Evolutionary conservation across 2,888 invertebrate genomes (phyloP).

Genomic region (Calephelis perditalis): DNA sequence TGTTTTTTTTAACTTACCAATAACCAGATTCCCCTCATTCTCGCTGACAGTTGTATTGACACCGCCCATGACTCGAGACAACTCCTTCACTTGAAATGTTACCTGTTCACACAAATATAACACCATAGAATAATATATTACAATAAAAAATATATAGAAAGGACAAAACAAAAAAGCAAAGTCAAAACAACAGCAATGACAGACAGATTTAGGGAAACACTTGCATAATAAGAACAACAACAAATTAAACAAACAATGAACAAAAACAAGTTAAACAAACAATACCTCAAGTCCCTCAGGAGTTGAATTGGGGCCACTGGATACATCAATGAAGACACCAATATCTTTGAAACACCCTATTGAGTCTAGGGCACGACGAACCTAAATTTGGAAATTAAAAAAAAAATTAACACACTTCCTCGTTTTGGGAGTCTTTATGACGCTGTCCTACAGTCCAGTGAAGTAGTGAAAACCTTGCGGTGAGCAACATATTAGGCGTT

Average conservation of each 20-base stretch:
- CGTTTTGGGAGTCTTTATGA: too few species aligned
- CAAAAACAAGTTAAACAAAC: not conserved
- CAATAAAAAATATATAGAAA: too few species aligned
- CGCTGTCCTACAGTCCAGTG: too few species aligned
- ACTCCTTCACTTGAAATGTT: constrained; percentile 91
- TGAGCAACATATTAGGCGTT: too few species aligned
- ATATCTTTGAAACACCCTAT: constrained; percentile 94
- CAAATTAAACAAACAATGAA: too few species aligned
- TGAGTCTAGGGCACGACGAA: constrained; percentile 85
- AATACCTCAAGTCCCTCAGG: constrained; percentile 87
- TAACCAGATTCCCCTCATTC: constrained; percentile 91
- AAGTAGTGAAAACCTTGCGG: too few species aligned
- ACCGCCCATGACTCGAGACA: constrained; percentile 89
- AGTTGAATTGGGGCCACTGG: constrained; percentile 85
- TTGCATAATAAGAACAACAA: too few species aligned
- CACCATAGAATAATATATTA: too few species aligned
- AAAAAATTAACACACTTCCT: not conserved
- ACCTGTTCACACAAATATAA: constrained; percentile 72
- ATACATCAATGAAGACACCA: constrained; percentile 91
- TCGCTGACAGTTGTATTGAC: constrained; percentile 93
- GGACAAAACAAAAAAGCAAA: too few species aligned
- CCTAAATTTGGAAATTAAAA: constrained; percentile 58
- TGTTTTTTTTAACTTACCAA: constrained; percentile 57
- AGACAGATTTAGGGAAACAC: too few species aligned
- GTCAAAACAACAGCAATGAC: too few species aligned